phyloP scores from a whole-genome alignment of 2,113 vertebrate species.

The Lagopus muta region DNA sequence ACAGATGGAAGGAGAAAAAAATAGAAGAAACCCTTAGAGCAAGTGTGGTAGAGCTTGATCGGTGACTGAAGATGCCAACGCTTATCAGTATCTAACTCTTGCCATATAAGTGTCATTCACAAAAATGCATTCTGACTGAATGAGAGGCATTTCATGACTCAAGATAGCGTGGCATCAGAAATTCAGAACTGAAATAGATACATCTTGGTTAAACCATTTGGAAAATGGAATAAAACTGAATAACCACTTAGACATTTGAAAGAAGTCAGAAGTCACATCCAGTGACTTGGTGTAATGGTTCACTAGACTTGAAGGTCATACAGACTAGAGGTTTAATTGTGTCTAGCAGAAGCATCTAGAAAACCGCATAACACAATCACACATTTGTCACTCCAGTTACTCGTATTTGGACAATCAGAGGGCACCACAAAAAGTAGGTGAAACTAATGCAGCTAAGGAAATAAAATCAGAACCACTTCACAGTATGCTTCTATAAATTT shows the following conservation, averaged over 20 bases:
- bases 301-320: neutral
- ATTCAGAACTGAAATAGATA: neutral
- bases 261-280: neutral
- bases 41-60: neutral
- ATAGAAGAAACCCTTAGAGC: neutral
- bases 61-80: neutral
- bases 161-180: neutral
- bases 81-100: neutral
- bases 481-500: neutral
- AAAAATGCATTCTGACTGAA: neutral
- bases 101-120: neutral
- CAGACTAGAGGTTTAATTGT: neutral
- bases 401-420: neutral
- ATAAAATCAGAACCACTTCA: neutral
- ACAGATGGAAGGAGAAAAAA: neutral
- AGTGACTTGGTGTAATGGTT: neutral
- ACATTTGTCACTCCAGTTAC: neutral
- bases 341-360: neutral
- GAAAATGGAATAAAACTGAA: neutral
- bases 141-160: neutral
- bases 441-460: neutral
- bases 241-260: neutral
- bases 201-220: neutral
- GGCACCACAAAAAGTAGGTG: neutral
- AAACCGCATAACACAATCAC: neutral